Conservation (phyloP, 2,797 vertebrate species). For the Myripristis murdjan region DNA sequence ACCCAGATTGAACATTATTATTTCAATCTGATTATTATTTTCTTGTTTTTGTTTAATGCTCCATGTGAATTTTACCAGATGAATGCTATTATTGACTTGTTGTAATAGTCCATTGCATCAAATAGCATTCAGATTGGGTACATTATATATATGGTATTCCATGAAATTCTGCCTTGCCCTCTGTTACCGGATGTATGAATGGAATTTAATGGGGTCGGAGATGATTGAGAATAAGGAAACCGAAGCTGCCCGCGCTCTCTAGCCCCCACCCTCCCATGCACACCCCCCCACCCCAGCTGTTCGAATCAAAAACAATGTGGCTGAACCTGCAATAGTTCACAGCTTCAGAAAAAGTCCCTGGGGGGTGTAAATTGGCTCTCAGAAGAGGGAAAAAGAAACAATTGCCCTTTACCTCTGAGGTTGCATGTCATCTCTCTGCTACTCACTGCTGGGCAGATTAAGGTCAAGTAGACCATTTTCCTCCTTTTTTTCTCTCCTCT, state of each 20-base stretch:
- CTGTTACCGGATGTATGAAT: conserved; percentile 23
- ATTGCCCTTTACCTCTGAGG: conserved; percentile 88
- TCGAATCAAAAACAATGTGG: conserved; percentile 69
- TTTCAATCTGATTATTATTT: conserved; percentile 51
- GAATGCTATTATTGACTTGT: conserved; percentile 32
- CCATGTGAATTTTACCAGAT: conserved; percentile 39
- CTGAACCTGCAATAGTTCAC: conserved; percentile 77
- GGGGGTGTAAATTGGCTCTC: conserved; percentile 83
- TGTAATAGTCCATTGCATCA: conserved; percentile 37
- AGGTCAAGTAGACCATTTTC: conserved; percentile 85
- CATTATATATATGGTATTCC: conserved; percentile 31
- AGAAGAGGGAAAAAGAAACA: conserved; percentile 79
- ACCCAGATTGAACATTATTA: conserved; percentile 15
- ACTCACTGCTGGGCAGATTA: conserved; percentile 87
- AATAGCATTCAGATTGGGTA: conserved; percentile 23
- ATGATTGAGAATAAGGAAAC: conserved; percentile 47
- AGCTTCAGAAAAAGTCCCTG: conserved; percentile 70
- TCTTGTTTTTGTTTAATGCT: conserved; percentile 41
- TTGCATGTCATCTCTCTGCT: conserved; percentile 86
- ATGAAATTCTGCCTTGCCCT: conserved; percentile 21
- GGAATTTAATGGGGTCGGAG: conserved; percentile 39
- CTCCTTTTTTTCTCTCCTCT: conserved; percentile 53
- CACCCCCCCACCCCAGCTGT: conserved; percentile 63
- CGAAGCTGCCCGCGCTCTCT: conserved; percentile 50
- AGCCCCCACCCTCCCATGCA: too few relatives aligned